Base-by-base conservation (phyloP, 2,888 invertebrate species). In the Eretmocerus hayati region DNA sequence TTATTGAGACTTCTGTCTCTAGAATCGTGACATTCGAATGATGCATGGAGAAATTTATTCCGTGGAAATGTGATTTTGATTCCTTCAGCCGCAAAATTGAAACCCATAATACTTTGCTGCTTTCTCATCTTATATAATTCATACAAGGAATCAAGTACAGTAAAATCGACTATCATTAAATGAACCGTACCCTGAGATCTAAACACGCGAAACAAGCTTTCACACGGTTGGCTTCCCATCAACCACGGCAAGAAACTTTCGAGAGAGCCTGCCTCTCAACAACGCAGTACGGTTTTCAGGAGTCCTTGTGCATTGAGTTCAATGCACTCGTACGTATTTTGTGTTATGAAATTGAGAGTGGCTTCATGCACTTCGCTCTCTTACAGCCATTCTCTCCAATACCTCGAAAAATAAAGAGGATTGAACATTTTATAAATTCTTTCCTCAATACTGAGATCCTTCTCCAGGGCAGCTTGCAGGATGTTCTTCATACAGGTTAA, bases 401-500 rank as follows among this genome's bases (percentile, higher is more conserved):
- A 13, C 20, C 42, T 31, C 2, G n/a, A 32, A 31, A 33, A 33
- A 32, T 32, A 42, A 32, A 32, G n/a, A 11, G n/a, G 6, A 42
- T 42, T 32, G 26, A n/a, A n/a, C n/a, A n/a, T n/a, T n/a, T n/a
- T n/a, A n/a, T n/a, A n/a, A n/a, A n/a, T n/a, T n/a, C n/a, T 22
- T 4, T 40, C 26, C 15, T 15, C 15, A 26, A 15, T 5, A 26
- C 16, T n/a, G 6, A 40, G 16, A n/a, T 39, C 4, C 11, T 15
- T 39, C 4, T 15, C 15, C 9, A 36, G 18, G 16, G 15, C 15
- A 16, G 15, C 11, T 11, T 36, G 36, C 18, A 36, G 6, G 3
- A 36, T 18, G 18, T 36, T 18, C 4, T 4, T 15, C 13, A 16
- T 36, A 3, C 15, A 3, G 40, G 54, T 49, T 23, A 54, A 46